phyloP scores from a whole-genome alignment of 2,888 invertebrate genomes.

The Hypena proboscidalis region DNA sequence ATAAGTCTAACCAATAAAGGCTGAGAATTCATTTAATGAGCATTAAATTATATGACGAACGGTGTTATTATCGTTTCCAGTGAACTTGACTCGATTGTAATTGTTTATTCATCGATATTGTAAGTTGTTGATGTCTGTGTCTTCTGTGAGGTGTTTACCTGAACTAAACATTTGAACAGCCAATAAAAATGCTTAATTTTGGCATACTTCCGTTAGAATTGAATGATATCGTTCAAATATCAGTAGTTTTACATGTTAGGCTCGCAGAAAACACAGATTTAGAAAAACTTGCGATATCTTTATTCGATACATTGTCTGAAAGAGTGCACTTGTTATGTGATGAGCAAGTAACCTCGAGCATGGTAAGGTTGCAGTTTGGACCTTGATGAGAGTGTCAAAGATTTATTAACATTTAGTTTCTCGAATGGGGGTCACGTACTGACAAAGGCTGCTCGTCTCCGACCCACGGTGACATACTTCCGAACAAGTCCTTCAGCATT shows the following conservation, averaged over 20 bases:
- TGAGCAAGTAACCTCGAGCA: not conserved
- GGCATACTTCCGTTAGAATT: too few species aligned
- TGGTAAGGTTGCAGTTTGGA: conserved; percentile 18
- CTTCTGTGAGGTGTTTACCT: too few species aligned
- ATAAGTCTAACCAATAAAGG: conserved; percentile 45
- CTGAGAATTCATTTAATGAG: conserved; percentile 70
- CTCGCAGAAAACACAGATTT: too few species aligned
- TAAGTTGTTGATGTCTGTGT: conserved; percentile 9
- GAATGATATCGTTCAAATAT: too few species aligned
- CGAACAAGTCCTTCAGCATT: conserved; percentile 15
- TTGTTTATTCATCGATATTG: conserved; percentile 39
- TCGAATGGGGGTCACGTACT: conserved; percentile 33
- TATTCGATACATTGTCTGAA: conserved; percentile 6
- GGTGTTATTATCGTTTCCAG: conserved; percentile 66
- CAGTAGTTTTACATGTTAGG: too few species aligned
- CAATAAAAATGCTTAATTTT: too few species aligned
- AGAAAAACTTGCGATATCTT: conserved; percentile 11
- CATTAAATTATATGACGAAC: conserved; percentile 65
- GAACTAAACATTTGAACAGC: too few species aligned
- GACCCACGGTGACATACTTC: conserved; percentile 21
- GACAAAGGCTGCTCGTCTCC: conserved; percentile 25
- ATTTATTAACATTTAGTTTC: conserved; percentile 21
- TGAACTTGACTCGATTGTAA: conserved; percentile 70
- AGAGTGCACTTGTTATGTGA: conserved; percentile 2
- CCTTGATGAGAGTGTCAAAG: conserved; percentile 20